A percentile compares a stretch with the other conserved stretches of the same genome.
Conservation (phyloP, 2,113 vertebrate genomes). For the Podilymbus podiceps region DNA sequence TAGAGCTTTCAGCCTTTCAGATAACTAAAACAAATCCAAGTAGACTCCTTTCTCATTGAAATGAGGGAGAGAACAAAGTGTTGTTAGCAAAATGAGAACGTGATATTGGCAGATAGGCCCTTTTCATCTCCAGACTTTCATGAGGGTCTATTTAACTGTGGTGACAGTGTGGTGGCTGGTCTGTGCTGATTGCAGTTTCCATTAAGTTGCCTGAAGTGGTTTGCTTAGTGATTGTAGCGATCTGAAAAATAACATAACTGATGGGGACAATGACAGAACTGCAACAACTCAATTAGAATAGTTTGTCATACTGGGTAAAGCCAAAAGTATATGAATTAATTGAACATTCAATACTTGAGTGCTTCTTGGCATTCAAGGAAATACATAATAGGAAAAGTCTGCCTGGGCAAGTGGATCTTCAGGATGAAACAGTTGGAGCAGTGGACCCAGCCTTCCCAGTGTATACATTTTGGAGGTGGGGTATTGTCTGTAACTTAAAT, state of each 20-base stretch:
- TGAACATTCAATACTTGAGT: not conserved
- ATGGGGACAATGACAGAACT: not conserved
- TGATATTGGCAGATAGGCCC: not conserved
- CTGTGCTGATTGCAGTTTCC: not conserved
- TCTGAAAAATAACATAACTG: not conserved
- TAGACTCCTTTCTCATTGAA: not conserved
- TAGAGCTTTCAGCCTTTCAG: not conserved
- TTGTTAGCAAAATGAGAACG: not conserved
- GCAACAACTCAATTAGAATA: not conserved
- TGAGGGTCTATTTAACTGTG: not conserved
- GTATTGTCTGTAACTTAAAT: not conserved
- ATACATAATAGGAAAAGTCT: not conserved
- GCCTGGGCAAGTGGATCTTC: not conserved
- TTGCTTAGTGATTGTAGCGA: not conserved
- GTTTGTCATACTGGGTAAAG: not conserved
- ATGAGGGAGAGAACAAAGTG: not conserved
- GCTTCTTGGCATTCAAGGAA: not conserved
- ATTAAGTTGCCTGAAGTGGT: not conserved
- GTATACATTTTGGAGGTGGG: not conserved
- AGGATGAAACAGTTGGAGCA: not conserved
- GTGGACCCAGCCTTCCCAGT: not conserved
- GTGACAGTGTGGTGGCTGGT: not conserved
- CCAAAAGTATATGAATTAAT: not conserved
- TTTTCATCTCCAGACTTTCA: not conserved
- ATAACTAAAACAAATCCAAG: not conserved